Base-by-base conservation (phyloP, 2,797 vertebrate species). In the Aulostomus chinensis region DNA sequence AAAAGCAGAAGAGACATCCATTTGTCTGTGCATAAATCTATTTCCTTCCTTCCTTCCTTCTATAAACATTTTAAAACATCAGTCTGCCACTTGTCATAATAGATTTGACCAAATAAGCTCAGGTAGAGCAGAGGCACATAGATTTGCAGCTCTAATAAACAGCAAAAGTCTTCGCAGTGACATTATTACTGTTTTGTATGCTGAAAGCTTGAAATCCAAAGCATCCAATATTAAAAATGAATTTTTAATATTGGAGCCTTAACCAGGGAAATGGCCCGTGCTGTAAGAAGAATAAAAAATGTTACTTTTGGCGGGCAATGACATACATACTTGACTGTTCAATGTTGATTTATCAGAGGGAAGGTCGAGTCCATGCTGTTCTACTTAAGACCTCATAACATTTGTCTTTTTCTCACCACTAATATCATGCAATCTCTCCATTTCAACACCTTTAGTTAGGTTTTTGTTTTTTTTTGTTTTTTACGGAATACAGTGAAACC, bases 101-200 rank as follows among this genome's bases (percentile, higher is more conserved):
- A 31, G 62, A 67, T 21, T 29, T 20, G 10, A 45, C 34, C 52
- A 40, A 68, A 71, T 70, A 70, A 61, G 60, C 63, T 58, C 56
- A 78, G 72, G 65, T 53, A 20, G 25, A 60, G 61, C 65, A 53
- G 47, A 62, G 58, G 5, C 47, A 41, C 36, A 12, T 34, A 17
- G 78, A 82, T 83, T 80, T 67, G 59, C 60, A 28, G 52, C 30
- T 67, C 60, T 45, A 74, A 78, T 84, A 80, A 83, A 80, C 28
- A 59, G 42, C 30, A 69, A 69, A 75, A 63, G 74, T 57, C 58
- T 54, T 54, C 30, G 58, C 37, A 49, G 61, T 69, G 54, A 14
- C 7, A 52, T 56, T 62, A 71, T 68, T 60, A 65, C 40, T 21
- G 60, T 48, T 37, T 20, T 61, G 33, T 49, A 18, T 34, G 10